Conservation (phyloP, 2,888 invertebrate species). For the Nephrotoma appendiculata region DNA sequence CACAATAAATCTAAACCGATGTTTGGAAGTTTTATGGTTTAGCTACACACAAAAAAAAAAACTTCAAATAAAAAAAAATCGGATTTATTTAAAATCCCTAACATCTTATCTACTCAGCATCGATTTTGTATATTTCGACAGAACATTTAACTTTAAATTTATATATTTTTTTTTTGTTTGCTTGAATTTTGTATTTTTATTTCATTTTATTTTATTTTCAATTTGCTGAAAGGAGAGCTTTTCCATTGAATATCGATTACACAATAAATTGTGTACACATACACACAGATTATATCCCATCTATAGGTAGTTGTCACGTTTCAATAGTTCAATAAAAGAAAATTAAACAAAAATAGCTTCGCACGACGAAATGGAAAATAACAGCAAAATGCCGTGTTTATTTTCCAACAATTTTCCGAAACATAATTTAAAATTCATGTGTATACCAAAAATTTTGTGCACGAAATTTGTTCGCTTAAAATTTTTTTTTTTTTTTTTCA, state of each 20-base stretch:
- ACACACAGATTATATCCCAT: not conserved
- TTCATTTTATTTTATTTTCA: not conserved
- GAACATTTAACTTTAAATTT: not conserved
- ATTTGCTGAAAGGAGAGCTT: not conserved
- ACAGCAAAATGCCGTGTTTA: too few relatives aligned
- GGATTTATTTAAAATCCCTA: not conserved
- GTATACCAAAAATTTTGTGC: not conserved
- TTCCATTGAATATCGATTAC: not conserved
- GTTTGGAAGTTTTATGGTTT: not conserved
- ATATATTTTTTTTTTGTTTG: not conserved
- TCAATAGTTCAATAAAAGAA: not conserved
- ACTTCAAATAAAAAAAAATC: not conserved
- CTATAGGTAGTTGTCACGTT: not conserved
- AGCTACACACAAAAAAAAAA: not conserved
- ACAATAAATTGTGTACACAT: not conserved
- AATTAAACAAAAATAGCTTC: not conserved
- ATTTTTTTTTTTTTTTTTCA: not conserved
- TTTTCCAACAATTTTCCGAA: not conserved
- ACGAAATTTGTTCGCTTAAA: not conserved
- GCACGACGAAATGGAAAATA: too few relatives aligned
- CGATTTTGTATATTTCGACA: not conserved
- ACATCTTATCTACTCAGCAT: not conserved
- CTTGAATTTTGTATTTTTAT: not conserved
- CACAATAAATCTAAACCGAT: not conserved
- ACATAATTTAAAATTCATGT: not conserved